A percentile compares a stretch with the other conserved stretches of the same genome.
phyloP scores from a whole-genome alignment of 2,888 invertebrate genomes.

The Macaria liturata region DNA sequence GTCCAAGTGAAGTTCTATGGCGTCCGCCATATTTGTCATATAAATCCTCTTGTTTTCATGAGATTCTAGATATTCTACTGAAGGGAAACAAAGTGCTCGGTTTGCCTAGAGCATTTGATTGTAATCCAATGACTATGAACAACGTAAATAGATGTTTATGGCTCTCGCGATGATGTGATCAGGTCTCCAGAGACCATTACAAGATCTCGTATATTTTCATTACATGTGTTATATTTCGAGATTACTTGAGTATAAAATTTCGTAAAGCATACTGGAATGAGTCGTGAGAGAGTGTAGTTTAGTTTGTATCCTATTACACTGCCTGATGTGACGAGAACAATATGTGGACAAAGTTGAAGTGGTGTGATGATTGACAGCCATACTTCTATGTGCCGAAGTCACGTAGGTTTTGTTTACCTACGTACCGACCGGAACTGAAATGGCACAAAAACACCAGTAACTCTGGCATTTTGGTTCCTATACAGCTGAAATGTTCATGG shows the following conservation, averaged over 20 bases:
- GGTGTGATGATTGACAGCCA: constrained; percentile 50
- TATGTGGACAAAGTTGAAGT: constrained; percentile 6
- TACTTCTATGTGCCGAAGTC: constrained; percentile 51
- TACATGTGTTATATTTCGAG: constrained; percentile 1
- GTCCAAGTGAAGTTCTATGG: constrained; percentile 69
- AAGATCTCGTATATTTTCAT: constrained; percentile 5
- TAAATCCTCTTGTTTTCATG: constrained; percentile 73
- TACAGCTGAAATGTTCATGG: background rate
- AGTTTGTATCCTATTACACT: background rate
- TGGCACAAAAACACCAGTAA: constrained; percentile 17
- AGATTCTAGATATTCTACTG: constrained; percentile 24
- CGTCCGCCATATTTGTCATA: constrained; percentile 81
- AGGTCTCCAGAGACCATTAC: constrained; percentile 13
- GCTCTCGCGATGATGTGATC: constrained; percentile 9
- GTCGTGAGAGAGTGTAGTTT: background rate
- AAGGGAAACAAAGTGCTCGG: no score
- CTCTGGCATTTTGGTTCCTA: constrained; percentile 5
- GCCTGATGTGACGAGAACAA: background rate
- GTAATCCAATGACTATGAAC: no score
- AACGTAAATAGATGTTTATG: background rate
- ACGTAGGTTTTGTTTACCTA: constrained; percentile 52
- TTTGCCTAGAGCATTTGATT: no score
- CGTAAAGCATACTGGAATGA: no score
- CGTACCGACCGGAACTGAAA: constrained; percentile 18
- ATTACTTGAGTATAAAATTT: background rate